phyloP scores from a whole-genome alignment of 1,140 invertebrate species.

The Plodia interpunctella region DNA sequence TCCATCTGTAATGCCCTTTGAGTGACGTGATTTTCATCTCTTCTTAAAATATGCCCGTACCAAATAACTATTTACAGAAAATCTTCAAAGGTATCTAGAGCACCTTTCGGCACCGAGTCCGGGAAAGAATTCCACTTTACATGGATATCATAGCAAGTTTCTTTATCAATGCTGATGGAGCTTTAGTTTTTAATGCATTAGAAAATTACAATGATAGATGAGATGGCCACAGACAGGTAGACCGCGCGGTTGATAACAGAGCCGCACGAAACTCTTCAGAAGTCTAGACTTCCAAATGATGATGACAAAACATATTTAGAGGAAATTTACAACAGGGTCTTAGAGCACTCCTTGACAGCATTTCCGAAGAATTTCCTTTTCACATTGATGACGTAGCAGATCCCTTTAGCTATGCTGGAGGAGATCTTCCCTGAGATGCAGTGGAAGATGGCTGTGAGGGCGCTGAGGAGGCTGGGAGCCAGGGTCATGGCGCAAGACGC shows the following conservation, averaged over 20 bases:
- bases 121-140: constrained; percentile 47
- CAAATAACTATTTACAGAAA: no score
- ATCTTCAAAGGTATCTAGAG: no score
- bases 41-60: no score
- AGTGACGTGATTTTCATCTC: no score
- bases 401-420: constrained; percentile 26
- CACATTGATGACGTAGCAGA: constrained; percentile 39
- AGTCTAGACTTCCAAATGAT: no score
- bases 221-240: constrained; percentile 42
- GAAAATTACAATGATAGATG: constrained; percentile 31
- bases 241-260: constrained; percentile 34
- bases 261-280: no score
- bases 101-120: constrained; percentile 33
- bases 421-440: constrained; percentile 30
- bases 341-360: constrained; percentile 31
- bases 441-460: constrained; percentile 32
- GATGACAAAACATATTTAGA: no score
- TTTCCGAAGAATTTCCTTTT: constrained; percentile 45
- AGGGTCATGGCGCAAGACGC: constrained; percentile 33
- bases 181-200: constrained; percentile 30
- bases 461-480: constrained; percentile 30
- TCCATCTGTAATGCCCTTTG: no score
- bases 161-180: constrained; percentile 23
- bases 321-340: constrained; percentile 1
- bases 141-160: constrained; percentile 37